phyloP scores from a whole-genome alignment of 2,797 vertebrate genomes.

The Phataginus tetradactyla region DNA sequence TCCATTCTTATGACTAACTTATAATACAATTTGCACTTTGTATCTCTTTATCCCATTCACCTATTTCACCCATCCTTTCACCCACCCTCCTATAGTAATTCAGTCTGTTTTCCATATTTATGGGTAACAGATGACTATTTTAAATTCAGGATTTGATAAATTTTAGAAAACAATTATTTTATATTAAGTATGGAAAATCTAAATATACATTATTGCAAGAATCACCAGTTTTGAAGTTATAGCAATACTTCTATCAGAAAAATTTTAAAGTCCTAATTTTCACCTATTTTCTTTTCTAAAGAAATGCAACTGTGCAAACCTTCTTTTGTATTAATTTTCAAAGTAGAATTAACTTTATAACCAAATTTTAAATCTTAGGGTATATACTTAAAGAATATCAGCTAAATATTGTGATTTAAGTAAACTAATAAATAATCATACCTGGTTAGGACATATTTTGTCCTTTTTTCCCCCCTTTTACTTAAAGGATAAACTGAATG shows the following conservation, averaged over 20 bases:
- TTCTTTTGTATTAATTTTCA: neutral
- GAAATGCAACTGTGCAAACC: neutral
- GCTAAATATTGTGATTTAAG: neutral
- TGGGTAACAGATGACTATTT: neutral
- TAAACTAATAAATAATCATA: neutral
- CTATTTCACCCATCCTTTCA: too few relatives aligned
- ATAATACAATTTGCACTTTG: too few relatives aligned
- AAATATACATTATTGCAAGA: neutral
- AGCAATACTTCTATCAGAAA: neutral
- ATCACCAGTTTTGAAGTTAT: conserved; percentile 17
- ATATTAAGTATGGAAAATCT: neutral
- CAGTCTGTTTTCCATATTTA: too few relatives aligned
- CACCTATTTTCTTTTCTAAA: neutral
- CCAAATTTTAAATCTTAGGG: neutral
- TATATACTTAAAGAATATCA: neutral
- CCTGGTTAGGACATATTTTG: neutral
- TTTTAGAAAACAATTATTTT: conserved; percentile 19
- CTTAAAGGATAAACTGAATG: neutral
- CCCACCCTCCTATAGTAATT: too few relatives aligned
- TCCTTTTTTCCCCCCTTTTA: neutral
- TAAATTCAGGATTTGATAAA: neutral
- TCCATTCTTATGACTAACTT: too few relatives aligned
- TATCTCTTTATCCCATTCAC: too few relatives aligned
- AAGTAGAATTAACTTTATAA: neutral
- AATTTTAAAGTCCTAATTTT: neutral